These are phyloP conservation scores for Rhinolophus sinicus DNA, from an alignment of 2,113 vertebrate species.

Conservation along the genomic window DNA sequence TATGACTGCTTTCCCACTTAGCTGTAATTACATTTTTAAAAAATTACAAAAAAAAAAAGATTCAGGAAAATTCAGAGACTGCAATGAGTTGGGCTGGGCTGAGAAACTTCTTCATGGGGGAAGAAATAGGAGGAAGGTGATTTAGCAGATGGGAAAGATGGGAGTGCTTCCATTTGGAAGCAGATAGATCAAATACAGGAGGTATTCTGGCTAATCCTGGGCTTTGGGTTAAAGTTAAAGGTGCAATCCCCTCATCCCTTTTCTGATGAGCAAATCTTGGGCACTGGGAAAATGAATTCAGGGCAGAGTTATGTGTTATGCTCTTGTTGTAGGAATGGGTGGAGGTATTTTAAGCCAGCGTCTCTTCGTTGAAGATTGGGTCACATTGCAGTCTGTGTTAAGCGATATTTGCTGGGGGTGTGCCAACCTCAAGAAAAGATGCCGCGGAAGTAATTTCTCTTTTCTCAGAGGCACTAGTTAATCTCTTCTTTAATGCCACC, in stretches of 20 bases:
- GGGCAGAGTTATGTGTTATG: not conserved
- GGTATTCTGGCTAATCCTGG: not conserved
- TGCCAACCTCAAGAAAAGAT: not conserved
- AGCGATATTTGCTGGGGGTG: not conserved
- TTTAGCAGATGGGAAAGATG: not conserved
- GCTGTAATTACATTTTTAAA: not conserved
- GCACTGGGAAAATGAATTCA: not conserved
- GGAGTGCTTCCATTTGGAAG: not conserved
- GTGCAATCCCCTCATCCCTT: not conserved
- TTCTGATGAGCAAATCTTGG: not conserved
- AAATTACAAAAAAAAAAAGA: not conserved
- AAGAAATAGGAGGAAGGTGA: not conserved
- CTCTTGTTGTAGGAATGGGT: not conserved
- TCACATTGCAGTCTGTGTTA: not conserved
- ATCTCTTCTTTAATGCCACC: conserved; percentile 42
- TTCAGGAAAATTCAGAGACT: not conserved
- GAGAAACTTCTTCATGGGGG: not conserved
- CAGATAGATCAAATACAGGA: not conserved
- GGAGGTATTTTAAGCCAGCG: not conserved
- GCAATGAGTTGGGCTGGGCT: not conserved
- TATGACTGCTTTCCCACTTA: not conserved
- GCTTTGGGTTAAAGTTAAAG: not conserved
- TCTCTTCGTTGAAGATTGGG: not conserved
- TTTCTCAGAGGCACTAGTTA: conserved; percentile 36
- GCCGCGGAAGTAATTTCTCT: not conserved